Evolutionary conservation across 2,888 invertebrate species (phyloP).

Genomic region (Standfussiana lucernea): DNA sequence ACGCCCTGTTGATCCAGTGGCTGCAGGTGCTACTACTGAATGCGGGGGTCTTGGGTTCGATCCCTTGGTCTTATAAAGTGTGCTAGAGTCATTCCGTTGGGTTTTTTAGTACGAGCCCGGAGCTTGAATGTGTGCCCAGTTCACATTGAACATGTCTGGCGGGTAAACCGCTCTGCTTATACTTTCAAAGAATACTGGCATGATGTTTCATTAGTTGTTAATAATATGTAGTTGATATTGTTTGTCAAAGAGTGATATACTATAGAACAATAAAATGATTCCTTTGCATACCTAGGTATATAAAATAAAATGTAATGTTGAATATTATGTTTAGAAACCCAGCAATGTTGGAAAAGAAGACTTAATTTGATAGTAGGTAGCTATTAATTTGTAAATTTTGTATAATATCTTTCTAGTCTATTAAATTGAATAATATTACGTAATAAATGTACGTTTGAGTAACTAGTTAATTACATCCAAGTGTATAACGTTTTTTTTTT

Average conservation of each 20-base stretch:
- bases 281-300: neutral
- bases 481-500: neutral
- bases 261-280: neutral
- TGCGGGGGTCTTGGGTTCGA: neutral
- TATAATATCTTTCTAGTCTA: conserved; percentile 56
- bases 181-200: neutral
- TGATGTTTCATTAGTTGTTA: neutral
- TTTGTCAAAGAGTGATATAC: conserved; percentile 1
- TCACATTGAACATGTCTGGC: neutral
- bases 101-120: neutral
- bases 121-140: neutral
- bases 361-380: neutral
- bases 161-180: neutral
- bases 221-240: neutral
- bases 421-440: conserved; percentile 25
- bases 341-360: conserved; percentile 17
- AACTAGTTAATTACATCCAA: conserved; percentile 27
- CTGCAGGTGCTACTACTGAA: neutral
- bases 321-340: conserved; percentile 10
- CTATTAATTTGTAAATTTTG: conserved; percentile 31
- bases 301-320: conserved; percentile 33
- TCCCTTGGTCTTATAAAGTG: neutral
- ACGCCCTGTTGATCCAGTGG: neutral
- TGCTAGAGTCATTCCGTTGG: neutral
- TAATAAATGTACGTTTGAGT: neutral